Percentiles rank a stretch among this genome's conserved stretches.
phyloP scores from a whole-genome alignment of 2,888 invertebrate genomes.

The Odontocolon sp. region DNA sequence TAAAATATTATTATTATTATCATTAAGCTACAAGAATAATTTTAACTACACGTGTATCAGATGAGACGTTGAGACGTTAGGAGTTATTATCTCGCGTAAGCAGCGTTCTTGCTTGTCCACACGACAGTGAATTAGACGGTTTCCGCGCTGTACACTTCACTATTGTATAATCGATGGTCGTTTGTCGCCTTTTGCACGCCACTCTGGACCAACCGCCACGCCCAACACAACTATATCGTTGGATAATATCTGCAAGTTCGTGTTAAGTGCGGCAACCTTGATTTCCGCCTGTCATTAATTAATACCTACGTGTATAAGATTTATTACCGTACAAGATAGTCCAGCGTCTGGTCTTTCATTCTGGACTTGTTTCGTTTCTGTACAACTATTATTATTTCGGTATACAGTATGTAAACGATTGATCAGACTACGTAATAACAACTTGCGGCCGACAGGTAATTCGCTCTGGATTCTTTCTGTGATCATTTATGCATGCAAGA shows the following conservation, averaged over 20 bases:
- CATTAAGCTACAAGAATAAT: too few relatives aligned
- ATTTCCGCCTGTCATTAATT: conserved; percentile 38
- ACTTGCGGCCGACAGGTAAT: conserved; percentile 9
- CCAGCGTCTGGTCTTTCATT: neutral
- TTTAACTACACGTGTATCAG: conserved; percentile 6
- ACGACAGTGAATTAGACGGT: conserved; percentile 47
- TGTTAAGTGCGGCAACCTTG: conserved; percentile 17
- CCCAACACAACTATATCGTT: conserved; percentile 24
- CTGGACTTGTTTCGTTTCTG: neutral
- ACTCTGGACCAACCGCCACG: neutral
- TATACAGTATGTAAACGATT: neutral
- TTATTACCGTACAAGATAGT: neutral
- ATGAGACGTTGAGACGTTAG: conserved; percentile 34
- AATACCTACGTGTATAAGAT: neutral
- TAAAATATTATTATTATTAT: too few relatives aligned
- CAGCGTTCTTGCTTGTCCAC: conserved; percentile 19
- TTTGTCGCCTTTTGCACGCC: conserved; percentile 14
- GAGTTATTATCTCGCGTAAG: conserved; percentile 30
- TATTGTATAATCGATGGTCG: conserved; percentile 36
- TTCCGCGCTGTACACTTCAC: conserved; percentile 1
- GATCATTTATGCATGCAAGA: conserved; percentile 21
- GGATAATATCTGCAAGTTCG: neutral
- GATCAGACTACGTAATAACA: conserved; percentile 20
- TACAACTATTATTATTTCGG: neutral
- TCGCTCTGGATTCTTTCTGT: neutral